Percentiles rank a stretch among this genome's conserved stretches.
These are phyloP conservation scores for Neotragus pygmaeus DNA, from an alignment of 2,113 vertebrate genomes.

Conservation along the genomic window DNA sequence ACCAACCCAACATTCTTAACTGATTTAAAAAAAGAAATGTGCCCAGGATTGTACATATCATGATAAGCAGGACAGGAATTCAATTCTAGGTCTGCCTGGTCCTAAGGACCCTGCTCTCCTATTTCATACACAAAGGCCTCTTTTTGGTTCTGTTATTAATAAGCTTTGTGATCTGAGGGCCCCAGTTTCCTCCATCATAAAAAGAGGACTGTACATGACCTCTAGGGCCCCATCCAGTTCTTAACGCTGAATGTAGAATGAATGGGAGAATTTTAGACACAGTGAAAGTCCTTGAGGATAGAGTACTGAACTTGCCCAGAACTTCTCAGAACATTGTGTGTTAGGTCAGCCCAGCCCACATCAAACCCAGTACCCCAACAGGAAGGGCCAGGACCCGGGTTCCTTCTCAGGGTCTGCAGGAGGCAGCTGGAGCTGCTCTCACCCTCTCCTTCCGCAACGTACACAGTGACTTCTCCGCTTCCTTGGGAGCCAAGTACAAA, in stretches of 20 bases:
- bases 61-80: neutral
- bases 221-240: neutral
- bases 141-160: neutral
- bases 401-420: neutral
- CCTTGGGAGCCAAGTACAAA: neutral
- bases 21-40: no score
- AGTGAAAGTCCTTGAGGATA: neutral
- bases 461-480: neutral
- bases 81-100: neutral
- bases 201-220: neutral
- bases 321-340: neutral
- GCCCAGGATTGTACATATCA: fast-evolving
- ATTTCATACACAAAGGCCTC: neutral
- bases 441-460: neutral
- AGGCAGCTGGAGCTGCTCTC: neutral
- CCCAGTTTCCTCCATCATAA: neutral
- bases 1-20: neutral
- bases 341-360: neutral
- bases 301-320: neutral
- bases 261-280: neutral
- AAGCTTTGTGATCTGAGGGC: neutral
- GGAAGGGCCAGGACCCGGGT: neutral
- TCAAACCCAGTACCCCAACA: neutral
- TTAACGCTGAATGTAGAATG: neutral
- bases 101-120: neutral